A percentile compares a stretch with the other conserved stretches of the same genome.
Conservation (phyloP, 2,888 invertebrate species). For the Iselma pallidipennis region DNA sequence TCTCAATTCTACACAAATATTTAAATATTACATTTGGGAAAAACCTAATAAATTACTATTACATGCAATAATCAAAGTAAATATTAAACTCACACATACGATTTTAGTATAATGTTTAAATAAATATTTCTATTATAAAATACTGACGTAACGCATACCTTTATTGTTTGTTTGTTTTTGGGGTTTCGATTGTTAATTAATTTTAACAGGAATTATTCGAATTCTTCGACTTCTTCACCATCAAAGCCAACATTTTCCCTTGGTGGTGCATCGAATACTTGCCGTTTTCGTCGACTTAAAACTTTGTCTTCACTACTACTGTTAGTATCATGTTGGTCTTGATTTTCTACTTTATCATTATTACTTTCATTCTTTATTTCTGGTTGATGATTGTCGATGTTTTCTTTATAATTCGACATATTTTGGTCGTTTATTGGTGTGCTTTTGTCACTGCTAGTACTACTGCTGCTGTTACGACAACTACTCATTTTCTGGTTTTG, state of each 20-base stretch:
- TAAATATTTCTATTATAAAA: not conserved
- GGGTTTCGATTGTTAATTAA: not conserved
- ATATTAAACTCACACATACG: not conserved
- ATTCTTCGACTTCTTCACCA: slow-evolving; percentile 12
- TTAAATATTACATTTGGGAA: too few species aligned
- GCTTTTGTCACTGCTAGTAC: not conserved
- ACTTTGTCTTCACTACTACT: not conserved
- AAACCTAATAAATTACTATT: not conserved
- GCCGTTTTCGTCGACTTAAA: slow-evolving; percentile 7
- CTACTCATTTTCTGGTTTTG: not conserved
- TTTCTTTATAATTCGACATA: slow-evolving; percentile 2
- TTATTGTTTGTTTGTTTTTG: too few species aligned
- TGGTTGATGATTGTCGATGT: not conserved
- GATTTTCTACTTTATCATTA: not conserved
- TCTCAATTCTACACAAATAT: too few species aligned
- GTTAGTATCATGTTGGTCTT: not conserved
- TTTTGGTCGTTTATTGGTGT: slow-evolving; percentile 4
- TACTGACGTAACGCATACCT: too few species aligned
- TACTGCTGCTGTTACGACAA: not conserved
- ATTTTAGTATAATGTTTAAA: not conserved
- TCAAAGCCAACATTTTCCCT: slow-evolving; percentile 14
- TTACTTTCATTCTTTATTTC: not conserved
- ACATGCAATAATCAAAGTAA: not conserved
- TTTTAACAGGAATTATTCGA: slow-evolving; percentile 4
- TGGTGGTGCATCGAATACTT: slow-evolving; percentile 6